Conservation (phyloP, 2,888 invertebrate genomes). For the Hypsopygia costalis region DNA sequence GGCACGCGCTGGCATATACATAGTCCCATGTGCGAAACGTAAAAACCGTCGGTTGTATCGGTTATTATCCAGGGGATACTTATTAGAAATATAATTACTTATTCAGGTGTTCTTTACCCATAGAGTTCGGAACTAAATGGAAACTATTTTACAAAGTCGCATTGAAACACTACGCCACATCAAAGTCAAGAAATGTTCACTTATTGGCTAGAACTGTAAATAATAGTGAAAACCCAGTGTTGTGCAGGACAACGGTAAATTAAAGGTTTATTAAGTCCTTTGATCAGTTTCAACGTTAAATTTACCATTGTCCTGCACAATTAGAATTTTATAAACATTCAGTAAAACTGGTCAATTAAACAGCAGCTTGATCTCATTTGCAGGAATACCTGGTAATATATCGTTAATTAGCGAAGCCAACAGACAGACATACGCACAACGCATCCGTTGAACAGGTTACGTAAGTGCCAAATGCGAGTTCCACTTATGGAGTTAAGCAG, state of each 20-base stretch:
- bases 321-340: no score
- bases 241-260: no score
- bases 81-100: not conserved
- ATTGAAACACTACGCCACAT: no score
- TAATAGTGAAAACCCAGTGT: no score
- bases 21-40: constrained; percentile 4
- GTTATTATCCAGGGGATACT: not conserved
- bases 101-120: not conserved
- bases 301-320: no score
- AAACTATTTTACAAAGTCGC: no score
- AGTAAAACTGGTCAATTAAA: constrained; percentile 5
- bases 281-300: no score
- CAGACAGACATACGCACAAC: constrained; percentile 21
- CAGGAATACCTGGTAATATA: constrained; percentile 22
- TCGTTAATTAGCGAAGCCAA: constrained; percentile 31
- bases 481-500: constrained; percentile 19
- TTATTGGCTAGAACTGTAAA: no score
- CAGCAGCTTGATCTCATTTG: constrained; percentile 15
- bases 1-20: constrained; percentile 10
- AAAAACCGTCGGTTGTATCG: not conserved
- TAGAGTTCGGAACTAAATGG: no score
- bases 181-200: no score
- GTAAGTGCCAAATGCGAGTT: constrained; percentile 33
- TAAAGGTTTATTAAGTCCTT: no score
- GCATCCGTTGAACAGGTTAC: constrained; percentile 27